A percentile compares a stretch with the other conserved stretches of the same genome.
These are phyloP conservation scores for Trogon melanurus DNA, from an alignment of 2,113 vertebrate genomes.

Conservation along the genomic window DNA sequence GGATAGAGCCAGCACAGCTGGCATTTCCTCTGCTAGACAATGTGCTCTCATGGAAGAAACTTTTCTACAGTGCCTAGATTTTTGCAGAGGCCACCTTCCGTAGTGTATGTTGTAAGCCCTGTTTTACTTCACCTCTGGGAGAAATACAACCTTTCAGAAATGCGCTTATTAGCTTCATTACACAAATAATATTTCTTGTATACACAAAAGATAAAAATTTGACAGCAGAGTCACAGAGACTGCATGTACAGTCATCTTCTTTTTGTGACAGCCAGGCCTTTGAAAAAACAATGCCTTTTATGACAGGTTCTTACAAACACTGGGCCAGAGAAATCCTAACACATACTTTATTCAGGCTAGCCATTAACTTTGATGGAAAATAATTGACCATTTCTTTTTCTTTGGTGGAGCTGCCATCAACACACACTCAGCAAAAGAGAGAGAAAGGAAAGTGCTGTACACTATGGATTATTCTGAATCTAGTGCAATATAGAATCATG, in stretches of 20 bases:
- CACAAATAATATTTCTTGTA: constrained; percentile 4
- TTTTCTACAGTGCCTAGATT: not conserved
- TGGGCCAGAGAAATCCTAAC: not conserved
- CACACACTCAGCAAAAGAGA: not conserved
- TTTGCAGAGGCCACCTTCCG: not conserved
- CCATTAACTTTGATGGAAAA: not conserved
- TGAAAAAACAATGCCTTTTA: constrained; percentile 12
- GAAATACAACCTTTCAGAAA: not conserved
- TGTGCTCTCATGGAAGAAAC: not conserved
- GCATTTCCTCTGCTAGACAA: not conserved
- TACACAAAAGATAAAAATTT: not conserved
- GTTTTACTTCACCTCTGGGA: not conserved
- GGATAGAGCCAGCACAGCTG: not conserved
- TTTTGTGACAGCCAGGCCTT: not conserved
- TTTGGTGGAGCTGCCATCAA: not conserved
- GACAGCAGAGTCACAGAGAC: constrained; percentile 9
- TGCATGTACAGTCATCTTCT: not conserved
- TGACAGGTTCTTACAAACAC: not conserved
- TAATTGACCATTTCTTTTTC: not conserved
- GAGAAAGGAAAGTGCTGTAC: not conserved
- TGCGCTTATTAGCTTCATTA: not conserved
- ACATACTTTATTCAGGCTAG: not conserved
- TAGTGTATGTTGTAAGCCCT: not conserved
- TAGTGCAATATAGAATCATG: not conserved
- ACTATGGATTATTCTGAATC: not conserved